These are phyloP conservation scores for Chouioia cunea DNA, from an alignment of 2,888 invertebrate genomes.

Conservation along the genomic window DNA sequence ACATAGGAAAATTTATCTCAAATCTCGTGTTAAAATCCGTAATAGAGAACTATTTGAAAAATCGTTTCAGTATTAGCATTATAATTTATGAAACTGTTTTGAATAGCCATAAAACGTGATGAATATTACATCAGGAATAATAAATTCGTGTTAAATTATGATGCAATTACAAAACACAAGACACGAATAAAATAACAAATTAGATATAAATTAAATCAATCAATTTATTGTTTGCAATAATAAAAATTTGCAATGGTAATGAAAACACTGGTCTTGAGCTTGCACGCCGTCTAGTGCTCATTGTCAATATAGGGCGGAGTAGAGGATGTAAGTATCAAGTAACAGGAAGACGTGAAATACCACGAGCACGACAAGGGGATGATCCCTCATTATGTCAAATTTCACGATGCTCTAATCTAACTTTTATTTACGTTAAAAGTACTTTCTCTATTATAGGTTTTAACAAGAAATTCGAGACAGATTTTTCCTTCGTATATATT, in stretches of 20 bases:
- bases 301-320: conserved; percentile 40
- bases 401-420: conserved; percentile 50
- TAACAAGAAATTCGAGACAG: no score
- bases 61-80: no score
- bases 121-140: no score
- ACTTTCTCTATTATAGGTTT: no score
- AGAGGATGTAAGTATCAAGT: conserved; percentile 58
- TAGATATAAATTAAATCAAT: conserved; percentile 20
- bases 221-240: conserved; percentile 3
- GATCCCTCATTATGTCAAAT: conserved; percentile 57
- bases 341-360: conserved; percentile 63
- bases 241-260: conserved; percentile 1
- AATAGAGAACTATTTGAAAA: no score
- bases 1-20: no score
- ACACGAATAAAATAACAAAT: background rate
- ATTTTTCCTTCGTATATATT: conserved; percentile 30
- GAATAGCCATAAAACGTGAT: no score
- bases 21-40: no score
- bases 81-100: no score
- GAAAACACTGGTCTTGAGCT: conserved; percentile 17
- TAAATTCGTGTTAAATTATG: no score
- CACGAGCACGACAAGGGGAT: conserved; percentile 61
- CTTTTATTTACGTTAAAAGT: no score
- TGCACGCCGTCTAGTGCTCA: conserved; percentile 15
- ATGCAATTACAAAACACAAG: no score